Conservation (phyloP, 1,140 invertebrate genomes). For the Drosophila nebulosa region DNA sequence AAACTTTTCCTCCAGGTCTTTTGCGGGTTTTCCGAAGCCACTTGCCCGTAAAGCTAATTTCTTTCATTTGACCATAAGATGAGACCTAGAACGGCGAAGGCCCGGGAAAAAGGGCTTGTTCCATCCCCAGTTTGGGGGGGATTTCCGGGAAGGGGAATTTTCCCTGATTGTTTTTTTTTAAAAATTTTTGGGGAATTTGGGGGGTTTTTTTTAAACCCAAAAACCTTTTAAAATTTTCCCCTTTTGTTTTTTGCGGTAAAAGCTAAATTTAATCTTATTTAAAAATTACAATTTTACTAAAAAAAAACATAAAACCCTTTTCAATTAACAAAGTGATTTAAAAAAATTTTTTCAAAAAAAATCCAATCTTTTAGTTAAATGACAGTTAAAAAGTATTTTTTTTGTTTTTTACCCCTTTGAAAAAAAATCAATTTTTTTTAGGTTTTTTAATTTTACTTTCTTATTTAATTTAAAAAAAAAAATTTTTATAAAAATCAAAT, state of each 20-base stretch:
- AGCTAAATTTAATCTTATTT: not conserved
- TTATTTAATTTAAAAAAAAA: too few species aligned
- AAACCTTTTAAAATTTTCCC: not conserved
- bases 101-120: not conserved
- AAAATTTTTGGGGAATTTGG: not conserved
- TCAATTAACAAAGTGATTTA: not conserved
- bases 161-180: not conserved
- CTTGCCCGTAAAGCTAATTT: slow-evolving; percentile 5
- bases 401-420: too few species aligned
- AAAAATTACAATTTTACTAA: too few species aligned
- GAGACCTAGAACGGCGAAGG: not conserved
- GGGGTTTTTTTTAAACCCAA: slow-evolving; percentile 7
- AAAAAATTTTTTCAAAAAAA: too few species aligned
- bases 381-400: too few species aligned
- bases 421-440: too few species aligned
- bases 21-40: not conserved
- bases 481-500: not conserved
- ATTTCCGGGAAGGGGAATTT: not conserved
- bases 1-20: not conserved
- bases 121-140: not conserved
- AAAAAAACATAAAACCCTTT: not conserved
- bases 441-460: too few species aligned
- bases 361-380: too few species aligned
- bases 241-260: not conserved
- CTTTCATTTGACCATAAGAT: not conserved